A percentile compares a stretch with the other conserved stretches of the same genome.
phyloP scores from a whole-genome alignment of 2,113 vertebrate genomes.

The Trochalopteron elliotii region DNA sequence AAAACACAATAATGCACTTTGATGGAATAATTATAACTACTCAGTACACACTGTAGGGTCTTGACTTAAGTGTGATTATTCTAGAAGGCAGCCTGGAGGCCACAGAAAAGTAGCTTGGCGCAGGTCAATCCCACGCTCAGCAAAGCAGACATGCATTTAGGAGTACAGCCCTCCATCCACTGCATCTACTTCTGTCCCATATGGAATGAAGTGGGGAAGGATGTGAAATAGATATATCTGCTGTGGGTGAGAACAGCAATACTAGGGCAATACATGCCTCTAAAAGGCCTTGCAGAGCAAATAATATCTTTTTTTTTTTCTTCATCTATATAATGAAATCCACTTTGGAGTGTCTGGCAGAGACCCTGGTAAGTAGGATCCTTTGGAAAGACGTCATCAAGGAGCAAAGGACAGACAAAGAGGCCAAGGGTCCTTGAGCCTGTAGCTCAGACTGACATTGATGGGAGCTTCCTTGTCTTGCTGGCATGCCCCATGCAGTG shows the following conservation, averaged over 20 bases:
- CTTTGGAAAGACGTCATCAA: background rate
- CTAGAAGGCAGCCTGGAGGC: background rate
- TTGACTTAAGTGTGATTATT: background rate
- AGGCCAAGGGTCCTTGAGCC: background rate
- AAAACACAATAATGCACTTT: background rate
- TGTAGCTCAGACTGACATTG: background rate
- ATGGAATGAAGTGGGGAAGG: background rate
- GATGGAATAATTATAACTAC: conserved; percentile 18
- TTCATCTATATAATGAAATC: background rate
- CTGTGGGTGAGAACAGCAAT: background rate
- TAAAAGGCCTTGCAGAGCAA: background rate
- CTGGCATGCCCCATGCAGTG: background rate
- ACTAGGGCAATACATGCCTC: background rate
- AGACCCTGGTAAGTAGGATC: background rate
- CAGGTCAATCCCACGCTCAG: background rate
- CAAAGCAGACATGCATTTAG: background rate
- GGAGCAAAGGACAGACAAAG: background rate
- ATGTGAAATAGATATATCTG: background rate
- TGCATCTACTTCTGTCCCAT: background rate
- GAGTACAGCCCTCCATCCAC: background rate
- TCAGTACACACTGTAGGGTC: background rate
- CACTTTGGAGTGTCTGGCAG: background rate
- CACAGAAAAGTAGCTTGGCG: background rate
- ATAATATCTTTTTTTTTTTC: background rate
- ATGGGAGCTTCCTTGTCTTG: background rate